These are phyloP conservation scores for Noturus placidus DNA, from an alignment of 2,113 vertebrate genomes.

Conservation along the genomic window DNA sequence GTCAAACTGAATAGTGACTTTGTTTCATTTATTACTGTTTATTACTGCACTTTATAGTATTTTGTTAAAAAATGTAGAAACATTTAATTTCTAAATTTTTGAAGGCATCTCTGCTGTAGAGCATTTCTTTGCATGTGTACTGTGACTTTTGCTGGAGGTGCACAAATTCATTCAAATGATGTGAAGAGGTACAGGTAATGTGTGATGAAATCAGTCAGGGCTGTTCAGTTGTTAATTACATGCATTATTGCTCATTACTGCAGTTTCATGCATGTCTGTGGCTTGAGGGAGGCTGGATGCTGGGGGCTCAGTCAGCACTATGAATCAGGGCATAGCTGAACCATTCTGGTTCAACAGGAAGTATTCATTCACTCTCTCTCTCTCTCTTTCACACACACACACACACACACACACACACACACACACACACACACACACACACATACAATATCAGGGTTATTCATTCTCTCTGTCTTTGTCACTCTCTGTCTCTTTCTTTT, in stretches of 20 bases:
- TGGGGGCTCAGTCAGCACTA: neutral
- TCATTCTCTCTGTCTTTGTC: constrained; percentile 41
- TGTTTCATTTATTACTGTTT: no score
- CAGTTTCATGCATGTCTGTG: constrained; percentile 53
- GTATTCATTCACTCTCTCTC: no score
- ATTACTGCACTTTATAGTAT: no score
- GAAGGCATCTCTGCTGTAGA: no score
- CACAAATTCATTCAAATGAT: constrained; percentile 60
- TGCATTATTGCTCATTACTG: constrained; percentile 71
- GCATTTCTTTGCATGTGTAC: no score
- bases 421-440: neutral
- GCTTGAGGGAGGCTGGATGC: constrained; percentile 37
- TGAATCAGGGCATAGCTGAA: constrained; percentile 39
- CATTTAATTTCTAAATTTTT: no score
- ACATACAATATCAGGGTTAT: constrained; percentile 20
- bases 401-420: no score
- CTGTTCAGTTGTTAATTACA: constrained; percentile 68
- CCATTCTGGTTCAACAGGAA: neutral
- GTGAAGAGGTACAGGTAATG: constrained; percentile 60
- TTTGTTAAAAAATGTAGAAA: no score
- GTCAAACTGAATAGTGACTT: no score
- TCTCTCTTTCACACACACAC: no score
- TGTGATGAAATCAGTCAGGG: constrained; percentile 59
- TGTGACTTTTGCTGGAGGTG: constrained; percentile 20
- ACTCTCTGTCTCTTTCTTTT: constrained; percentile 35